Percentiles rank a stretch among this genome's conserved stretches.
phyloP scores from a whole-genome alignment of 2,113 vertebrate genomes.

The Cryptomyrus ogoouensis region DNA sequence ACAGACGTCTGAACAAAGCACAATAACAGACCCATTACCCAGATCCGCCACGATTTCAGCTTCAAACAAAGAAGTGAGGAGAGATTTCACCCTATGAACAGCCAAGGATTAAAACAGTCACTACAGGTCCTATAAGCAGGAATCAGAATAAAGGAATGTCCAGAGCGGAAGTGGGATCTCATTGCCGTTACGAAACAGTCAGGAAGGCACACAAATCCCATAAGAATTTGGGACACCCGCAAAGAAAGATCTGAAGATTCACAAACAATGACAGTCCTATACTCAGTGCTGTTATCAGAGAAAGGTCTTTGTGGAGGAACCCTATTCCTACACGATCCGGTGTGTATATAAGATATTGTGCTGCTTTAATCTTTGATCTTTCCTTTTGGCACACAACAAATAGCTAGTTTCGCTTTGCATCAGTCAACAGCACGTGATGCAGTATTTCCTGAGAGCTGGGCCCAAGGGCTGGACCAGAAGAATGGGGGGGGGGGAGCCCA shows the following conservation, averaged over 20 bases:
- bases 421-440: neutral
- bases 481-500: neutral
- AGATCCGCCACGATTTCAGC: no score
- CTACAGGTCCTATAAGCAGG: neutral
- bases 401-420: neutral
- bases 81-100: neutral
- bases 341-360: neutral
- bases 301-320: neutral
- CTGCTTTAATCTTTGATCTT: neutral
- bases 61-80: neutral
- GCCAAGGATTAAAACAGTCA: neutral
- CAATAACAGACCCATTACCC: neutral
- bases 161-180: neutral
- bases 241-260: neutral
- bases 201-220: constrained; percentile 1
- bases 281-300: neutral
- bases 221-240: neutral
- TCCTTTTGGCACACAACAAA: neutral
- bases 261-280: neutral
- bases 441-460: neutral
- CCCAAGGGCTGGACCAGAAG: neutral
- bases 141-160: neutral
- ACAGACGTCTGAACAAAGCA: neutral
- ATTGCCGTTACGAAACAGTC: neutral
- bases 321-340: neutral